A percentile compares a stretch with the other conserved stretches of the same genome.
phyloP scores from a whole-genome alignment of 1,140 invertebrate species.

The Piezodorus guildinii region DNA sequence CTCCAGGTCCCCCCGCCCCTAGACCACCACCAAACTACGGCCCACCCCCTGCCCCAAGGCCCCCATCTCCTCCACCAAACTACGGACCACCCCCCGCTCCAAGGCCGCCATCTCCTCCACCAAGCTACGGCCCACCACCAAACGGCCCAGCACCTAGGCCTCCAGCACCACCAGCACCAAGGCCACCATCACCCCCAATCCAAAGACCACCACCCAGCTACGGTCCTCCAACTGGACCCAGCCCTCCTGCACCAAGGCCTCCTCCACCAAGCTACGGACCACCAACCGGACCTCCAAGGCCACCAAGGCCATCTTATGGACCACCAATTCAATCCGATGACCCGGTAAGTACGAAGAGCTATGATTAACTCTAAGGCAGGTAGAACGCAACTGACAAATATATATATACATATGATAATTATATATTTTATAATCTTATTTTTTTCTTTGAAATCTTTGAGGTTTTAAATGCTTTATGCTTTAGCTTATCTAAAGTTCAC shows the following conservation, averaged over 20 bases:
- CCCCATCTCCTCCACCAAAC: slow-evolving; percentile 1
- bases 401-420: no score
- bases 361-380: no score
- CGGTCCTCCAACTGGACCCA: slow-evolving; percentile 27
- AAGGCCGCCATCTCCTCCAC: not conserved
- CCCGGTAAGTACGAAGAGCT: not conserved
- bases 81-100: not conserved
- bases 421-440: no score
- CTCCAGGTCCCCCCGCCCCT: not conserved
- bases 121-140: not conserved
- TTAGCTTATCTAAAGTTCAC: no score
- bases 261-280: not conserved
- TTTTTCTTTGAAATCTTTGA: no score
- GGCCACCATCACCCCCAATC: not conserved
- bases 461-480: no score
- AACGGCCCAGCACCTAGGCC: not conserved
- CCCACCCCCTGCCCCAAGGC: not conserved
- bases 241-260: slow-evolving; percentile 29
- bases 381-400: no score
- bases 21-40: not conserved
- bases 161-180: not conserved
- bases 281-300: slow-evolving; percentile 25
- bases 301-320: slow-evolving; percentile 27
- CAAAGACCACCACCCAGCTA: slow-evolving; percentile 6
- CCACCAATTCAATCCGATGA: slow-evolving; percentile 25